Conservation (phyloP, 2,113 vertebrate genomes). For the Xerus inauris region DNA sequence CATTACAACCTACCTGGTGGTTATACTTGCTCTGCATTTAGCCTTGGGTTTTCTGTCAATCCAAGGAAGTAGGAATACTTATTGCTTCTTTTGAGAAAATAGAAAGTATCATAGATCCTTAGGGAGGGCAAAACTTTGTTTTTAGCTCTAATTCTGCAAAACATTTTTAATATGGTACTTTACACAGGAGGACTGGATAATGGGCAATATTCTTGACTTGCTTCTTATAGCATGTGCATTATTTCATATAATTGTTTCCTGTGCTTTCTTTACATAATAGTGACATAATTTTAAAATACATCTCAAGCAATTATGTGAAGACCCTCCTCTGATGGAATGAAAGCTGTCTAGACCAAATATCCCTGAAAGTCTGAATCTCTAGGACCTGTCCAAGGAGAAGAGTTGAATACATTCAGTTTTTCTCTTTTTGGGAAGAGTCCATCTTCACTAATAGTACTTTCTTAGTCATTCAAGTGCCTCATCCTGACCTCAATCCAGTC, state of each 20-base stretch:
- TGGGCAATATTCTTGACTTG: neutral
- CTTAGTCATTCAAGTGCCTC: neutral
- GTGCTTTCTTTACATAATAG: neutral
- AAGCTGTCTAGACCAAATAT: neutral
- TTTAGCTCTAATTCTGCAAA: conserved; percentile 38
- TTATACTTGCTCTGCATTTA: conserved; percentile 10
- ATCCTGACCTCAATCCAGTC: neutral
- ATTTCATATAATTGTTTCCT: neutral
- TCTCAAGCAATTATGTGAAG: neutral
- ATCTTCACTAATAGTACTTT: neutral
- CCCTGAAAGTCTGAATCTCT: neutral
- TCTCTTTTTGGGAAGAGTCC: neutral
- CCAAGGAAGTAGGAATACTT: conserved; percentile 6
- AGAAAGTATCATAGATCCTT: neutral
- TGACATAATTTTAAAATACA: neutral
- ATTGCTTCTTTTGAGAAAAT: neutral
- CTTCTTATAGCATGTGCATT: neutral
- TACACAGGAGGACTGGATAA: neutral
- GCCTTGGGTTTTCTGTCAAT: conserved; percentile 19
- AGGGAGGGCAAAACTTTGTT: neutral
- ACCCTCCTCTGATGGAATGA: neutral
- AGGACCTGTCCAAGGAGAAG: neutral
- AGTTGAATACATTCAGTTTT: neutral
- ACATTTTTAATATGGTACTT: neutral
- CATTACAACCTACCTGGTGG: neutral